These are phyloP conservation scores for Dicentrarchus labrax DNA, from an alignment of 2,113 vertebrate species.

Conservation along the genomic window DNA sequence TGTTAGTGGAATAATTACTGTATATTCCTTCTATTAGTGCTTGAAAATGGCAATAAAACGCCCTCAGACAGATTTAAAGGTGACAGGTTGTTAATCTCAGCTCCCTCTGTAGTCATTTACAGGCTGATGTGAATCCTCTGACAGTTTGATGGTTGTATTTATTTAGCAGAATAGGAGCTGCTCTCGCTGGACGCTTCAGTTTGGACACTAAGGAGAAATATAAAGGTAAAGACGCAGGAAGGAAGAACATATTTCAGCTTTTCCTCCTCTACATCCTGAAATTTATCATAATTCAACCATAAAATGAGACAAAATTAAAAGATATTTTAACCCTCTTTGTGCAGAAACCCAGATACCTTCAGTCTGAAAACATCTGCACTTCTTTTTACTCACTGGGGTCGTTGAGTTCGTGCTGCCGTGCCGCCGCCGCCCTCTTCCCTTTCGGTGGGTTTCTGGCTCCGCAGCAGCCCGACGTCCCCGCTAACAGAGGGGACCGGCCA, in stretches of 20 bases:
- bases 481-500: conserved; percentile 77
- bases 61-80: neutral
- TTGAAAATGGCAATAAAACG: neutral
- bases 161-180: neutral
- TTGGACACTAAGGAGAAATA: neutral
- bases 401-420: conserved; percentile 87
- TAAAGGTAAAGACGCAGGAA: too few species aligned
- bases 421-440: conserved; percentile 79
- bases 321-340: neutral
- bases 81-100: neutral
- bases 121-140: neutral
- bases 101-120: neutral
- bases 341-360: neutral
- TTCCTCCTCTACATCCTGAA: neutral
- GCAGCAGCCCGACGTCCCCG: conserved; percentile 79
- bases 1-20: neutral
- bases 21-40: neutral
- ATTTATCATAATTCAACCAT: neutral
- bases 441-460: conserved; percentile 81
- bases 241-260: too few species aligned
- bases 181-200: neutral
- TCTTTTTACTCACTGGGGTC: conserved; percentile 92
- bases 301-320: neutral
- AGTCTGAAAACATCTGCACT: neutral
- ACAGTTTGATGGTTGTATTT: neutral